These are phyloP conservation scores for Acrocephalus arundinaceus DNA, from an alignment of 2,113 vertebrate genomes.

Conservation along the genomic window DNA sequence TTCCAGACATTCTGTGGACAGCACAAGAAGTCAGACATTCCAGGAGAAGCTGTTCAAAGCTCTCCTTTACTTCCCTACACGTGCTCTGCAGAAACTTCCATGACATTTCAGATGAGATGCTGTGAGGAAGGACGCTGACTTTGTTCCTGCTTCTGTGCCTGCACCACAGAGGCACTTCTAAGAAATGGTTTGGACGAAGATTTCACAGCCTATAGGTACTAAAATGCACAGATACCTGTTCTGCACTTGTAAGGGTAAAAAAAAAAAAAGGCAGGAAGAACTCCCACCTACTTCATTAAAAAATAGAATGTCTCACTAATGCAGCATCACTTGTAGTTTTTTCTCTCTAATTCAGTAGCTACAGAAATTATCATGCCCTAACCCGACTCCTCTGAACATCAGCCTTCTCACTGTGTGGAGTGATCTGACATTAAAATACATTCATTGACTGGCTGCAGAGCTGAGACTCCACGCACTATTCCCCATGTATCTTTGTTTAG, in stretches of 20 bases:
- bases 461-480: constrained; percentile 27
- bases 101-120: not conserved
- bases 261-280: not conserved
- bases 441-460: constrained; percentile 37
- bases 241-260: not conserved
- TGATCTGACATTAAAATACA: constrained; percentile 32
- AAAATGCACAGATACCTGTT: not conserved
- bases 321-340: not conserved
- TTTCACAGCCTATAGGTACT: not conserved
- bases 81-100: not conserved
- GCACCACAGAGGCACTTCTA: not conserved
- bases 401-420: not conserved
- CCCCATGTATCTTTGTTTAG: constrained; percentile 63
- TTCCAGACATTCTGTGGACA: not conserved
- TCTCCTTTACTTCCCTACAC: not conserved
- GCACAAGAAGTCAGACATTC: not conserved
- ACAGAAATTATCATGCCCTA: not conserved
- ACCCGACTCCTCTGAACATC: not conserved
- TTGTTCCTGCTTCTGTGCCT: not conserved
- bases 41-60: not conserved
- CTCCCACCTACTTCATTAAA: not conserved
- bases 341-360: not conserved
- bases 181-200: not conserved
- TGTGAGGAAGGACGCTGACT: not conserved
- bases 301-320: not conserved